Evolutionary conservation across 2,113 vertebrate genomes (phyloP).

Genomic region (Machaerirhynchus nigripectus): DNA sequence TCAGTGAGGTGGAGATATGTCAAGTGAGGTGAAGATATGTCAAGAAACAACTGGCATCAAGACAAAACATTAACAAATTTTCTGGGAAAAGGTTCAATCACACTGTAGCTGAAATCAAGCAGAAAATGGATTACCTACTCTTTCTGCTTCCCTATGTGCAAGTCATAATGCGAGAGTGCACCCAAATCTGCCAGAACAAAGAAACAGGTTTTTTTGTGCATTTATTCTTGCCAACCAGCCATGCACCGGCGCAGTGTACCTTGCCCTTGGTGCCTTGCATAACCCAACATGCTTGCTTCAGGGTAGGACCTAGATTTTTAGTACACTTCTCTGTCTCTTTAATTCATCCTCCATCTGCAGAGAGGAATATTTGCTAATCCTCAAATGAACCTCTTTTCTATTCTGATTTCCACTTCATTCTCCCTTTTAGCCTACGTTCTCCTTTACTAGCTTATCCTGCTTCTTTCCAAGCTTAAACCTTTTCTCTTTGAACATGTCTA

Average conservation of each 20-base stretch:
- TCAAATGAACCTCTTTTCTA: background rate
- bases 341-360: background rate
- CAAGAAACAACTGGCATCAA: background rate
- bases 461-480: background rate
- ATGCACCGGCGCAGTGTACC: background rate
- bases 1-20: background rate
- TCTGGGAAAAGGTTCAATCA: background rate
- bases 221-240: background rate
- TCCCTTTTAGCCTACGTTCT: background rate
- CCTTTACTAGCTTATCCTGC: background rate
- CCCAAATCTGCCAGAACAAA: background rate
- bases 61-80: background rate
- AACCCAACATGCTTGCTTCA: background rate
- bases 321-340: background rate
- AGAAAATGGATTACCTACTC: background rate
- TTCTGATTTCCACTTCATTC: background rate
- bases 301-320: background rate
- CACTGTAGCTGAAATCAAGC: background rate
- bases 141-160: background rate
- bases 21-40: background rate
- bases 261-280: background rate
- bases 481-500: background rate
- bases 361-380: background rate
- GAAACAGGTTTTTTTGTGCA: rapidly evolving
- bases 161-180: background rate